phyloP scores from a whole-genome alignment of 2,888 invertebrate genomes.

The Thalpophila matura region DNA sequence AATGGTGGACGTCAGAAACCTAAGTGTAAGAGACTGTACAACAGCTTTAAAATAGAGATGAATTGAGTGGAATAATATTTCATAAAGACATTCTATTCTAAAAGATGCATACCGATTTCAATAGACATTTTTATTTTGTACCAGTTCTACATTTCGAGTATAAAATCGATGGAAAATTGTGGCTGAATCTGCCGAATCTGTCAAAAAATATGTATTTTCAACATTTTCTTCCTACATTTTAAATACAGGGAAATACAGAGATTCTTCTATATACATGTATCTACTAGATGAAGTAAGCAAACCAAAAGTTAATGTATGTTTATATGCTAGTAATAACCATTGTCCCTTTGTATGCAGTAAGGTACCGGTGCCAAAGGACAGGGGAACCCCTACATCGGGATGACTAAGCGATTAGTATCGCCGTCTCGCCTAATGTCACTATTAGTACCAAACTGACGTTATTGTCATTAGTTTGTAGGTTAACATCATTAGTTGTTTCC shows the following conservation, averaged over 20 bases:
- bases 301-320: conserved; percentile 23
- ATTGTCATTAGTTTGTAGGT: conserved; percentile 50
- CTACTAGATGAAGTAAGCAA: conserved; percentile 7
- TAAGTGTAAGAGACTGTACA: conserved; percentile 16
- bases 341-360: conserved; percentile 31
- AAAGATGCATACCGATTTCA: not conserved
- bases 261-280: not conserved
- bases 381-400: conserved; percentile 36
- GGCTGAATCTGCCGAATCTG: no score
- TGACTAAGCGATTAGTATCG: conserved; percentile 50
- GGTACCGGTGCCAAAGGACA: conserved; percentile 26
- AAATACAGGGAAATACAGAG: not conserved
- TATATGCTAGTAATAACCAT: conserved; percentile 19
- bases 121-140: not conserved
- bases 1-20: not conserved
- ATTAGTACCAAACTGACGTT: conserved; percentile 41
- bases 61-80: conserved; percentile 6
- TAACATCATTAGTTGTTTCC: conserved; percentile 38
- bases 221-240: conserved; percentile 10
- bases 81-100: no score
- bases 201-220: conserved; percentile 1
- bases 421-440: conserved; percentile 48
- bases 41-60: conserved; percentile 34
- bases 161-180: not conserved
- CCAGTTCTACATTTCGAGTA: conserved; percentile 1